Evolutionary conservation across 2,888 invertebrate species (phyloP), one percentile per base, ranked within the genome.

Genomic region (Acanthopleura granulata): DNA sequence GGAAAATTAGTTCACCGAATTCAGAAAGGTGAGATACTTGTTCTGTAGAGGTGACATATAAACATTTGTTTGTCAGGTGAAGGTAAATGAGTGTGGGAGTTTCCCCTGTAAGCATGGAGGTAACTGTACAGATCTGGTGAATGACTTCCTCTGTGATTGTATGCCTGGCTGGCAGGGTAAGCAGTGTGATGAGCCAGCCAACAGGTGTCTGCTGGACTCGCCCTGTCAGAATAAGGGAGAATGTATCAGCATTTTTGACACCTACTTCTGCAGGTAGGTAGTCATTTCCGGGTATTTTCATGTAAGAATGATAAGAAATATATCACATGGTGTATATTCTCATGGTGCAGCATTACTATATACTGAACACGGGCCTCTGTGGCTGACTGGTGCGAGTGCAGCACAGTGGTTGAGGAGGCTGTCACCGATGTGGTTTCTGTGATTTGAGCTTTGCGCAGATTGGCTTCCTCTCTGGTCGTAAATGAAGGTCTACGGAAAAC

Each of bases 31-130:
- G 4, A 9, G 12, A 57, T 57, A 12, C 6, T 57, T 57, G 57
- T 57, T 57, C 12, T 57, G 57, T 9, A 57, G 3, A n/a, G 18
- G 15, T 27, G 16, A n/a, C 6, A 66, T 25, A 27, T 69, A 14
- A n/a, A 9, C 14, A 11, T 30, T 4, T 57, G 12, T 22, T n/a
- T 57, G 57, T 12, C 57, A 57, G 57, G 57, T 57, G 22, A 96
- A 97, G 85, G 96, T 97, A 74, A 92, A 95, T 30, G 96, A 97
- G 85, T 98, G 98, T 90, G 95, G 95, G 89, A 96, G 97, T 79
- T 95, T 96, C 87, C 97, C 97, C 0, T 98, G 98, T 87, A 96
- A 97, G 72, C 97, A 97, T 73, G 96, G 97, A 16, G 96, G 97
- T 0, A 95, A 94, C 3, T 98, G 85, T 73, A 22, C 51, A 6